These are phyloP conservation scores for Brenthis daphne DNA, from an alignment of 2,888 invertebrate species.

Conservation along the genomic window DNA sequence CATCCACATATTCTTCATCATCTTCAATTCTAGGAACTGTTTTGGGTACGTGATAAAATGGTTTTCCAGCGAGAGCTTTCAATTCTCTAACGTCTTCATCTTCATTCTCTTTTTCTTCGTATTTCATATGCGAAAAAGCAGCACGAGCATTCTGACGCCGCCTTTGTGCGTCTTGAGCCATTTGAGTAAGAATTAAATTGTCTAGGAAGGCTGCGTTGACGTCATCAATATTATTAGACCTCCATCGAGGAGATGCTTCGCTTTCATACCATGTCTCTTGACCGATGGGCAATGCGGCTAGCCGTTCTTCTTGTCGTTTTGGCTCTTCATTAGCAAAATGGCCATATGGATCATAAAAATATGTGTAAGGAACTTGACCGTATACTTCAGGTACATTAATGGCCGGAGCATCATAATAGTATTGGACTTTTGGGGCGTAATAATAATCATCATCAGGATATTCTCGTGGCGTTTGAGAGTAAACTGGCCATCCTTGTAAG, in stretches of 20 bases:
- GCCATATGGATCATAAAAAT: constrained; percentile 75
- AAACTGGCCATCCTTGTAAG: constrained; percentile 71
- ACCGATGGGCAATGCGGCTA: constrained; percentile 84
- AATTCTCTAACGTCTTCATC: constrained; percentile 86
- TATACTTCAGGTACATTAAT: constrained; percentile 67
- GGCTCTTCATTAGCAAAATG: constrained; percentile 83
- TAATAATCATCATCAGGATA: constrained; percentile 81
- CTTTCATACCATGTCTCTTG: constrained; percentile 86
- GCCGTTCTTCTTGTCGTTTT: constrained; percentile 83
- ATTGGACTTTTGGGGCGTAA: constrained; percentile 78
- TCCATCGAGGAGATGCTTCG: constrained; percentile 72
- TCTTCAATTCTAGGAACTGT: constrained; percentile 71
- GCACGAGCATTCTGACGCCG: constrained; percentile 75
- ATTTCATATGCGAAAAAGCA: constrained; percentile 67
- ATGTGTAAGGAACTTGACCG: constrained; percentile 69
- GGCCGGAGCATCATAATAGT: constrained; percentile 67
- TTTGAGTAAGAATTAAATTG: constrained; percentile 85
- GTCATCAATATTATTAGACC: constrained; percentile 71
- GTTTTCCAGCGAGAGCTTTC: constrained; percentile 83
- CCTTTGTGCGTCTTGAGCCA: constrained; percentile 82
- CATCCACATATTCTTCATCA: constrained; percentile 60
- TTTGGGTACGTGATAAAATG: constrained; percentile 75
- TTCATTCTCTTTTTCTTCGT: constrained; percentile 72
- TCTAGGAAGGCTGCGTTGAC: constrained; percentile 85
- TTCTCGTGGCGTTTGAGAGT: constrained; percentile 78